Percentiles rank a stretch among this genome's conserved stretches.
Evolutionary conservation across 2,113 vertebrate genomes (phyloP).

Genomic region (Actenoides lindsayi): DNA sequence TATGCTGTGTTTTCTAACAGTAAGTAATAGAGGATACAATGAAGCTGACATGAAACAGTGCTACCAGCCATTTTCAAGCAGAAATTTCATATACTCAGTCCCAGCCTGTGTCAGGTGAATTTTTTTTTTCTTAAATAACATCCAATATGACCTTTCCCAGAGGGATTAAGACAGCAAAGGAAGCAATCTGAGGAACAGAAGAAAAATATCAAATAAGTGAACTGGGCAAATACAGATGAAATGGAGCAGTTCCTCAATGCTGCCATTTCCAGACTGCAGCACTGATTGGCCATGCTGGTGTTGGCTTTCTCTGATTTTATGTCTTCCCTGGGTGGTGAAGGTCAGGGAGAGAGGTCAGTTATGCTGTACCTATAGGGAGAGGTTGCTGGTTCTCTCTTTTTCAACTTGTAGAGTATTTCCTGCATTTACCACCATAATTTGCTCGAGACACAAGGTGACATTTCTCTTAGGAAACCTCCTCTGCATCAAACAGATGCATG

Average conservation of each 20-base stretch:
- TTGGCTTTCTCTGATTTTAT: not conserved
- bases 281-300: rapidly evolving
- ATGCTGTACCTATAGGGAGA: not conserved
- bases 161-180: not conserved
- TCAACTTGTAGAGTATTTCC: not conserved
- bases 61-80: not conserved
- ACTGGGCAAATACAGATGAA: not conserved
- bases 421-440: not conserved
- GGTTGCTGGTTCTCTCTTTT: not conserved
- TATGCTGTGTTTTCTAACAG: not conserved
- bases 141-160: not conserved
- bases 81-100: slow-evolving; percentile 7
- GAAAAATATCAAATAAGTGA: not conserved
- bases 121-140: not conserved
- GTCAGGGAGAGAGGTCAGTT: not conserved
- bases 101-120: not conserved
- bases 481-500: not conserved
- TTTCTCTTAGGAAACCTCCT: not conserved
- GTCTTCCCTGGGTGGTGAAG: not conserved
- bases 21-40: not conserved
- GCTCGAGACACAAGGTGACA: not conserved
- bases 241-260: not conserved
- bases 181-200: not conserved
- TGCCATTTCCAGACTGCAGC: not conserved
- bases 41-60: not conserved